phyloP scores from a whole-genome alignment of 2,113 vertebrate genomes.

The Pseudopodoces humilis region DNA sequence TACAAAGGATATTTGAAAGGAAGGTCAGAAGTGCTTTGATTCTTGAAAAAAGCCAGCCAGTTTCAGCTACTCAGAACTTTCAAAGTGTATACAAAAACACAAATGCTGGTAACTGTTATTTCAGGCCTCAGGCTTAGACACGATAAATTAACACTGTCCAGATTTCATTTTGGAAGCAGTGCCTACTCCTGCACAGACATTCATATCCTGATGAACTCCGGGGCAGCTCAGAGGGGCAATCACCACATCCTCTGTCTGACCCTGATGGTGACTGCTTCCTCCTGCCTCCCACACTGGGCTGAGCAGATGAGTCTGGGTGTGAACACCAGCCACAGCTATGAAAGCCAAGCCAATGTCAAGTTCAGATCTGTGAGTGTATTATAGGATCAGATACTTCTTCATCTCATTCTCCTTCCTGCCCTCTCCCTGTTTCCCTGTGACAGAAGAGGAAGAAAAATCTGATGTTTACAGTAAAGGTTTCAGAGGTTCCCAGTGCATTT shows the following conservation, averaged over 20 bases:
- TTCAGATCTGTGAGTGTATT: background rate
- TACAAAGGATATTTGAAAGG: constrained; percentile 36
- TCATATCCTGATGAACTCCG: background rate
- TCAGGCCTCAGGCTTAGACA: constrained; percentile 16
- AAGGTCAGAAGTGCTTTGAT: constrained; percentile 28
- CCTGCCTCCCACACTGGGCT: background rate
- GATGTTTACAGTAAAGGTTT: background rate
- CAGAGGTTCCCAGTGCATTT: background rate
- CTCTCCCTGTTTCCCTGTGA: background rate
- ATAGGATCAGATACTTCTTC: background rate
- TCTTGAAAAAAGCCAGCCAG: background rate
- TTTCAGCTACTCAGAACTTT: constrained; percentile 34
- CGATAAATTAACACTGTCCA: constrained; percentile 41
- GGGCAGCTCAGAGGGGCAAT: background rate
- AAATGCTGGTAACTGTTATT: constrained; percentile 10
- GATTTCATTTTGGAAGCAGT: constrained; percentile 15
- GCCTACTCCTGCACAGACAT: background rate
- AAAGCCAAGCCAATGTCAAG: background rate
- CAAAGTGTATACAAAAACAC: background rate
- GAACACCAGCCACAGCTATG: background rate
- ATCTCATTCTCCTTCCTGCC: background rate
- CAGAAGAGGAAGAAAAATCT: background rate
- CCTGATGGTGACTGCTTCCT: background rate
- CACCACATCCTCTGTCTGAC: background rate
- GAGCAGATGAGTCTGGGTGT: background rate